phyloP scores from a whole-genome alignment of 2,113 vertebrate genomes.

The Crotophaga sulcirostris region DNA sequence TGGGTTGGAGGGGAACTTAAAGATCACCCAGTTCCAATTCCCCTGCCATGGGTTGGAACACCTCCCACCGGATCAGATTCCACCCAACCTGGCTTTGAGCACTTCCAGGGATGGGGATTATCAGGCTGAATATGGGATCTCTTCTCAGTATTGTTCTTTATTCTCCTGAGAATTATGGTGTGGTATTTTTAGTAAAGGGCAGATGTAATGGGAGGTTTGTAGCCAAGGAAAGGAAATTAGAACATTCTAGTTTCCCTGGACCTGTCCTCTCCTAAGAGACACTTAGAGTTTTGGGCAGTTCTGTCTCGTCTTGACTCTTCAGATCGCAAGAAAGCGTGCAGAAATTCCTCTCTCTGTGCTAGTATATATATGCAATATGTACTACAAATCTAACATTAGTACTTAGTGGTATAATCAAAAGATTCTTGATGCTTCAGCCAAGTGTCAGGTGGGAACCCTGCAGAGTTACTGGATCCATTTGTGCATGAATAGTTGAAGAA shows the following conservation, averaged over 20 bases:
- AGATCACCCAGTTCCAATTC: no score
- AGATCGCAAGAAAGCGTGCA: neutral
- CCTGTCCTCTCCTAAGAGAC: neutral
- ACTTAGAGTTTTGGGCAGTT: neutral
- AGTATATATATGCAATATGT: no score
- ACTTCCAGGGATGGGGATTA: neutral
- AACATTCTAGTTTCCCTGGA: neutral
- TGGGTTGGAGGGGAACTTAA: no score
- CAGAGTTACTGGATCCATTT: neutral
- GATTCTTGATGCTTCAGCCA: neutral
- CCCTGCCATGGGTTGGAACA: no score
- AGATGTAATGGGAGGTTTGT: neutral
- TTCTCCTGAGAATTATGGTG: neutral
- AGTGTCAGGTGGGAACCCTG: neutral
- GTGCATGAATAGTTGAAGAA: neutral
- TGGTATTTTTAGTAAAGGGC: neutral
- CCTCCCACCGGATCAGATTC: no score
- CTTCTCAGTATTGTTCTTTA: neutral
- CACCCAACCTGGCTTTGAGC: no score
- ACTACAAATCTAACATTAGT: neutral
- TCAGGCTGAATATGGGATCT: neutral
- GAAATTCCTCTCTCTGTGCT: neutral
- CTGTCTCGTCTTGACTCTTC: neutral
- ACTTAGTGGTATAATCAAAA: neutral
- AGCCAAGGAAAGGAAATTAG: neutral